These are phyloP conservation scores for Eumaeus atala DNA, from an alignment of 1,140 invertebrate species.

Conservation along the genomic window DNA sequence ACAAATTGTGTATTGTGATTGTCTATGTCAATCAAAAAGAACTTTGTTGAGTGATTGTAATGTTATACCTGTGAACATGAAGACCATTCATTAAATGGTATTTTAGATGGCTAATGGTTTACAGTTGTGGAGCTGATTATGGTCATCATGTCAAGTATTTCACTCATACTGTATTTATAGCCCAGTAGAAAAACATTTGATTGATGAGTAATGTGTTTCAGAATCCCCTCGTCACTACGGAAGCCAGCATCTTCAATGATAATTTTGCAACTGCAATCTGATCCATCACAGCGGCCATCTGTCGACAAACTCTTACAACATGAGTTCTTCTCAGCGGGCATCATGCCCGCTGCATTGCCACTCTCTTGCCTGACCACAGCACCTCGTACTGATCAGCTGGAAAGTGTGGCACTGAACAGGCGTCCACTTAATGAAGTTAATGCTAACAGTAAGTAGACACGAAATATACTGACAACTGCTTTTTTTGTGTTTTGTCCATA, in stretches of 20 bases:
- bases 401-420: slow-evolving; percentile 73
- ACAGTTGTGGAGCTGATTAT: too few relatives aligned
- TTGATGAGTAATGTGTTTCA: slow-evolving; percentile 24
- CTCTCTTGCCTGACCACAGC: slow-evolving; percentile 93
- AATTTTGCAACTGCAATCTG: slow-evolving; percentile 86
- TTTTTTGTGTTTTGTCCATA: too few relatives aligned
- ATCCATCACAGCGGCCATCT: slow-evolving; percentile 86
- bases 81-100: too few relatives aligned
- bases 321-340: slow-evolving; percentile 81
- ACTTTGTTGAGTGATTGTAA: too few relatives aligned
- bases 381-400: slow-evolving; percentile 86
- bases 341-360: slow-evolving; percentile 87
- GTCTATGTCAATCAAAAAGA: too few relatives aligned
- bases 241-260: slow-evolving; percentile 87
- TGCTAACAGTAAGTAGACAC: slow-evolving; percentile 33
- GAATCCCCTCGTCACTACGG: slow-evolving; percentile 83
- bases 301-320: slow-evolving; percentile 85
- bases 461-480: too few relatives aligned
- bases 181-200: too few relatives aligned
- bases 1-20: too few relatives aligned
- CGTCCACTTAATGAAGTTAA: slow-evolving; percentile 84
- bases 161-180: too few relatives aligned
- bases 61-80: too few relatives aligned
- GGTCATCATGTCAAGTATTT: too few relatives aligned
- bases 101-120: too few relatives aligned